Percentiles rank a stretch among this genome's conserved stretches.
phyloP scores from a whole-genome alignment of 2,888 invertebrate genomes.

The Acronicta psi region DNA sequence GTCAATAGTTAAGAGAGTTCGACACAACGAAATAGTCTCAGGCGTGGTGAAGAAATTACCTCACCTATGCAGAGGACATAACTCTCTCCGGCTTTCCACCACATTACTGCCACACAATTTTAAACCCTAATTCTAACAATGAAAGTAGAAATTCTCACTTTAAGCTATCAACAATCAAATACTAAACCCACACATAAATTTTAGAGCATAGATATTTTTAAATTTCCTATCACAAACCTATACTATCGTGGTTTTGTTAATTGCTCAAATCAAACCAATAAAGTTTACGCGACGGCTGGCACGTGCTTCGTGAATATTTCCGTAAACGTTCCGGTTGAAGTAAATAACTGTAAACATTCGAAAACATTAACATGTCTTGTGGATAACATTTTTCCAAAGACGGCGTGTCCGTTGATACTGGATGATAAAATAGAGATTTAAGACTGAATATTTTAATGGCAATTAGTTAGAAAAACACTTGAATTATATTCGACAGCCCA shows the following conservation, averaged over 20 bases:
- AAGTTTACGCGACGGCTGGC: constrained; percentile 48
- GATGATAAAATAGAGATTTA: background rate
- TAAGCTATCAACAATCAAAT: constrained; percentile 26
- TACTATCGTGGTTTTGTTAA: constrained; percentile 53
- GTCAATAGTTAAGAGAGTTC: constrained; percentile 83
- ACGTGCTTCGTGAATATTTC: constrained; percentile 48
- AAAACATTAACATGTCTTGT: constrained; percentile 7
- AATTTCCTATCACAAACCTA: constrained; percentile 42
- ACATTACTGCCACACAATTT: constrained; percentile 42
- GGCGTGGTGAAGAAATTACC: constrained; percentile 77
- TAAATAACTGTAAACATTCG: constrained; percentile 35
- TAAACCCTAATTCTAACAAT: constrained; percentile 47
- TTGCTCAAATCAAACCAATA: constrained; percentile 56
- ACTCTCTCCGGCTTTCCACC: constrained; percentile 67
- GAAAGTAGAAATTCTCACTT: constrained; percentile 24
- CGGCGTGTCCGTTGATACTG: constrained; percentile 12
- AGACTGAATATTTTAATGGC: background rate
- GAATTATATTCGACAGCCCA: background rate
- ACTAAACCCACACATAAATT: constrained; percentile 53
- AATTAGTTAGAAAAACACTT: background rate
- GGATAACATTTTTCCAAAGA: constrained; percentile 5
- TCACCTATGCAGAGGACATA: constrained; percentile 73
- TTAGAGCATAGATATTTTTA: constrained; percentile 33
- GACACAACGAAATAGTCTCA: constrained; percentile 80
- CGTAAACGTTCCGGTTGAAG: constrained; percentile 29